phyloP scores from a whole-genome alignment of 2,888 invertebrate species.

The Drosophila vallismaia region DNA sequence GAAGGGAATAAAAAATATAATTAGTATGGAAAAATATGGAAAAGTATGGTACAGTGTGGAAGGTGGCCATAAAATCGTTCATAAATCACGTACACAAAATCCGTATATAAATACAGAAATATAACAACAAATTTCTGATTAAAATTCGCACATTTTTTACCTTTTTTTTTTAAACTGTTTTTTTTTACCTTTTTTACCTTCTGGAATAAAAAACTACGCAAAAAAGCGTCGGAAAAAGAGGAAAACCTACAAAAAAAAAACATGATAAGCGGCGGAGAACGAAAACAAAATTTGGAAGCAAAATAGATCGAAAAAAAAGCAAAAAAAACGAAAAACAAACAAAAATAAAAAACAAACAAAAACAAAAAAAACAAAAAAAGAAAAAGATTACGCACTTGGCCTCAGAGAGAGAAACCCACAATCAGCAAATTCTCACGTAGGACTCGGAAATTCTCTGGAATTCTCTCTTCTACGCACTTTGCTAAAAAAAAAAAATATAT shows the following conservation, averaged over 20 bases:
- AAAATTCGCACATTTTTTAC: slow-evolving; percentile 5
- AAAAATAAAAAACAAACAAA: slow-evolving; percentile 7
- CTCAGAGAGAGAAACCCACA: slow-evolving; percentile 14
- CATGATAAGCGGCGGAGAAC: slow-evolving; percentile 8
- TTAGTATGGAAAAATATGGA: slow-evolving; percentile 31
- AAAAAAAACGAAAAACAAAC: slow-evolving; percentile 29
- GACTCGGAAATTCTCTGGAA: slow-evolving; percentile 8
- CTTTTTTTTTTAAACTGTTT: slow-evolving; percentile 1
- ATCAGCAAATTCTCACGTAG: slow-evolving; percentile 8
- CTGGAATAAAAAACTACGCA: slow-evolving; percentile 68
- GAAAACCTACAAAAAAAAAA: slow-evolving; percentile 51
- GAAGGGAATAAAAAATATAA: slow-evolving; percentile 10
- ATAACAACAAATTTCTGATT: neutral
- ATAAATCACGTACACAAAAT: neutral
- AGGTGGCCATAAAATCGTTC: neutral
- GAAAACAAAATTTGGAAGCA: slow-evolving; percentile 25
- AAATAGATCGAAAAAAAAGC: slow-evolving; percentile 20
- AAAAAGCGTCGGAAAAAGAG: slow-evolving; percentile 44
- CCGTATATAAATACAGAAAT: slow-evolving; percentile 1
- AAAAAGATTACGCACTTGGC: slow-evolving; percentile 60
- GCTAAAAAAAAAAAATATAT: slow-evolving; percentile 24
- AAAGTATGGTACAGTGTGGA: too few species aligned
- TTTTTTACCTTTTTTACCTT: neutral
- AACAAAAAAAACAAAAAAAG: slow-evolving; percentile 19
- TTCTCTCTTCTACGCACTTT: slow-evolving; percentile 65